Evolutionary conservation across 2,888 invertebrate genomes (phyloP).

Genomic region (Cheilosia scutellata): DNA sequence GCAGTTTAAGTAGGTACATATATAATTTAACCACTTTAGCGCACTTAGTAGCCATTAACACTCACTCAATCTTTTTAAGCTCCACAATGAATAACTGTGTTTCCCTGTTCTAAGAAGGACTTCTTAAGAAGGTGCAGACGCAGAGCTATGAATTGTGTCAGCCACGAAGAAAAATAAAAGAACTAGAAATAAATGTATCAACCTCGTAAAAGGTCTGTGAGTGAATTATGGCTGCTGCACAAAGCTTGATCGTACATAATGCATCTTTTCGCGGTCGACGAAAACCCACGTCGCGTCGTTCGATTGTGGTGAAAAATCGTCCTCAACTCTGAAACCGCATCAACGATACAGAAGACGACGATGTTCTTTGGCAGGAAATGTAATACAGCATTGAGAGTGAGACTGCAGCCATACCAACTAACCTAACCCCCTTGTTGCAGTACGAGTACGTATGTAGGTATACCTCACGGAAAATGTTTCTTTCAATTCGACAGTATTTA

Average conservation of each 20-base stretch:
- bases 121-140: background rate
- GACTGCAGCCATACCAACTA: background rate
- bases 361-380: background rate
- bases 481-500: constrained; percentile 52
- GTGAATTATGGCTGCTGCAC: constrained; percentile 42
- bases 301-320: constrained; percentile 10
- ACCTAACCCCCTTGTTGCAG: constrained; percentile 16
- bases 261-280: constrained; percentile 21
- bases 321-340: background rate
- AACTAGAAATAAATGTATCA: constrained; percentile 32
- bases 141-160: background rate
- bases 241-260: constrained; percentile 22
- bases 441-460: background rate
- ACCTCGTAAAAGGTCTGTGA: constrained; percentile 27
- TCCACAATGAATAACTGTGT: constrained; percentile 4
- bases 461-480: constrained; percentile 38
- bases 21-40: background rate
- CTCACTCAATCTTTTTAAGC: constrained; percentile 13
- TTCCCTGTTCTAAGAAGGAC: background rate
- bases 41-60: constrained; percentile 7
- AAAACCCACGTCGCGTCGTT: constrained; percentile 5
- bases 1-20: background rate
- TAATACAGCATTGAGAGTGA: constrained; percentile 5
- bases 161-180: background rate
- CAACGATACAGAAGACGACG: constrained; percentile 7